Percentiles rank a stretch among this genome's conserved stretches.
Evolutionary conservation across 2,797 vertebrate genomes (phyloP).

Genomic region (Choloepus didactylus): DNA sequence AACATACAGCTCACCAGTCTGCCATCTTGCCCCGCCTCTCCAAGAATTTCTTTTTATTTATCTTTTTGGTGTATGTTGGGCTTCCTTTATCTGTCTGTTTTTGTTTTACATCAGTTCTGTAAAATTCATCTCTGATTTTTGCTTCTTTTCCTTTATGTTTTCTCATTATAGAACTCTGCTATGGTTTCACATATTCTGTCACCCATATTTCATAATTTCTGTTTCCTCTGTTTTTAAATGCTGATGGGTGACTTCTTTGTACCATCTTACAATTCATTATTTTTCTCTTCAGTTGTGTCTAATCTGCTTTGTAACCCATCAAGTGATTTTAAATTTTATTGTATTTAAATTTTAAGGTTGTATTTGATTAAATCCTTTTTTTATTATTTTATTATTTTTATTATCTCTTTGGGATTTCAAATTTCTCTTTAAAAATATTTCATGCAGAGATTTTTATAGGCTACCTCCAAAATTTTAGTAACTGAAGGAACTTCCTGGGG

Average conservation of each 20-base stretch:
- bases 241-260: constrained; percentile 28
- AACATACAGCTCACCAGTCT: too few relatives aligned
- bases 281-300: constrained; percentile 43
- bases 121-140: background rate
- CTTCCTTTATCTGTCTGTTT: background rate
- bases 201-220: background rate
- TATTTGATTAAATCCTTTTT: constrained; percentile 24
- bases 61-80: background rate
- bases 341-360: background rate
- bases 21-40: too few relatives aligned
- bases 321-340: background rate
- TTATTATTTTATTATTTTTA: background rate
- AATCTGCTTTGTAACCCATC: background rate
- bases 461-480: constrained; percentile 40
- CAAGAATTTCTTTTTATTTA: background rate
- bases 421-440: background rate
- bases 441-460: background rate
- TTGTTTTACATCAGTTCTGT: background rate
- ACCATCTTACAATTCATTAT: background rate
- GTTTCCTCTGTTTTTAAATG: constrained; percentile 11
- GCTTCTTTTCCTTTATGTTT: background rate
- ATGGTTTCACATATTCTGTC: background rate
- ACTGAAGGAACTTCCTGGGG: background rate
- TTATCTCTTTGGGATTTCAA: background rate
- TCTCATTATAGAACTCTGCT: constrained; percentile 1